A percentile compares a stretch with the other conserved stretches of the same genome.
Conservation (phyloP, 2,113 vertebrate species). For the Ciconia maguari region DNA sequence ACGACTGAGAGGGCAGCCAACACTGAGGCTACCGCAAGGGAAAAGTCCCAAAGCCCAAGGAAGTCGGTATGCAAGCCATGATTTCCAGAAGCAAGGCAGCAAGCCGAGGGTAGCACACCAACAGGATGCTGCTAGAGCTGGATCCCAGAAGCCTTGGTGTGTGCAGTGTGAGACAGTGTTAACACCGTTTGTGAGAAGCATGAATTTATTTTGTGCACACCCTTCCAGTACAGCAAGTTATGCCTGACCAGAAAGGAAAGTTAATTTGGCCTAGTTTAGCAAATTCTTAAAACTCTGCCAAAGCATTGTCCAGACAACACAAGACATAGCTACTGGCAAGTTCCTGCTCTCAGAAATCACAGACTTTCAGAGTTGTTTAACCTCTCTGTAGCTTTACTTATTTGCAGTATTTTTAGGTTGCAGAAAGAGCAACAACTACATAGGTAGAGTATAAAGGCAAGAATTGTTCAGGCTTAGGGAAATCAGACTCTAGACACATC, state of each 20-base stretch:
- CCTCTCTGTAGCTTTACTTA: not conserved
- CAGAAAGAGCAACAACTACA: not conserved
- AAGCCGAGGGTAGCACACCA: not conserved
- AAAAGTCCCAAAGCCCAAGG: not conserved
- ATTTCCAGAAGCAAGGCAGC: not conserved
- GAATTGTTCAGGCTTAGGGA: slow-evolving; percentile 43
- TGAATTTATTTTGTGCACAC: not conserved
- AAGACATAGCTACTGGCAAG: not conserved
- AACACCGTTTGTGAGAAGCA: not conserved
- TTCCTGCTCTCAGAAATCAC: not conserved
- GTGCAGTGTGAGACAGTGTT: not conserved
- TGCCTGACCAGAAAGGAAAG: not conserved
- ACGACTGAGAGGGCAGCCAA: not conserved
- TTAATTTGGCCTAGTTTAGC: not conserved
- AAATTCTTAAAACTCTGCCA: not conserved
- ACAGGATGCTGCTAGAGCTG: not conserved
- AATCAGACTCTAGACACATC: slow-evolving; percentile 45
- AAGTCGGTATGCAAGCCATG: rapidly evolving
- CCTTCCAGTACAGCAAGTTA: not conserved
- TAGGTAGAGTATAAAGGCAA: slow-evolving; percentile 34
- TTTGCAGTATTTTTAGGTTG: not conserved
- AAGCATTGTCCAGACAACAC: not conserved
- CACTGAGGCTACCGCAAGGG: not conserved
- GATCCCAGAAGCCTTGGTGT: not conserved
- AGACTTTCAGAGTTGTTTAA: not conserved